phyloP scores from a whole-genome alignment of 2,113 vertebrate species.

The Cyanoderma ruficeps region DNA sequence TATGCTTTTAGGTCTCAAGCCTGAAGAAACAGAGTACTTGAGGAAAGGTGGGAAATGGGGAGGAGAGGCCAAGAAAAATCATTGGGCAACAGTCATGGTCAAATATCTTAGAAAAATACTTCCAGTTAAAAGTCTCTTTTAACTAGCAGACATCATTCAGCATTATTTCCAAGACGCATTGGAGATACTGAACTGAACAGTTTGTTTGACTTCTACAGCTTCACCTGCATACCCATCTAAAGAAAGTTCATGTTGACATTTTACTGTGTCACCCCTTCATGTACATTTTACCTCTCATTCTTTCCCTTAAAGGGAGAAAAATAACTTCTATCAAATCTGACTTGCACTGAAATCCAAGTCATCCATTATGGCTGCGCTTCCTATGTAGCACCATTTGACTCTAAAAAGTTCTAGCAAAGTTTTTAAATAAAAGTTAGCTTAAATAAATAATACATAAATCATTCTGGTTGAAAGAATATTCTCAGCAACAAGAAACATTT shows the following conservation, averaged over 20 bases:
- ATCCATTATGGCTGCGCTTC: not conserved
- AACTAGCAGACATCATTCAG: not conserved
- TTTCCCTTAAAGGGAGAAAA: not conserved
- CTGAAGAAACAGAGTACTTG: not conserved
- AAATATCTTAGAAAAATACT: not conserved
- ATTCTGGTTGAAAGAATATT: not conserved
- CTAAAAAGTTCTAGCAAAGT: not conserved
- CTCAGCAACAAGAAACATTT: not conserved
- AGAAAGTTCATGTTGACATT: not conserved
- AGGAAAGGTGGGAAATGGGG: not conserved
- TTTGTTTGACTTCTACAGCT: not conserved
- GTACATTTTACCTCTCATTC: not conserved
- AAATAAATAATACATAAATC: not conserved
- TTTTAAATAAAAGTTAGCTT: not conserved
- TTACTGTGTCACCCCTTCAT: not conserved
- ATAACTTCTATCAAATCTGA: not conserved
- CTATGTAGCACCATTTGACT: not conserved
- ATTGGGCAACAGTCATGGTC: not conserved
- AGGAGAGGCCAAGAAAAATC: not conserved
- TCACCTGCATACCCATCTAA: not conserved
- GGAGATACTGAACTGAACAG: not conserved
- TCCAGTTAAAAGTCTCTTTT: not conserved
- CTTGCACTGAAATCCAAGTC: not conserved
- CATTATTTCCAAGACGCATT: not conserved
- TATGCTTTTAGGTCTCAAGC: not conserved